Base-by-base conservation (phyloP, 2,888 invertebrate species). In the Leucozona laternaria region DNA sequence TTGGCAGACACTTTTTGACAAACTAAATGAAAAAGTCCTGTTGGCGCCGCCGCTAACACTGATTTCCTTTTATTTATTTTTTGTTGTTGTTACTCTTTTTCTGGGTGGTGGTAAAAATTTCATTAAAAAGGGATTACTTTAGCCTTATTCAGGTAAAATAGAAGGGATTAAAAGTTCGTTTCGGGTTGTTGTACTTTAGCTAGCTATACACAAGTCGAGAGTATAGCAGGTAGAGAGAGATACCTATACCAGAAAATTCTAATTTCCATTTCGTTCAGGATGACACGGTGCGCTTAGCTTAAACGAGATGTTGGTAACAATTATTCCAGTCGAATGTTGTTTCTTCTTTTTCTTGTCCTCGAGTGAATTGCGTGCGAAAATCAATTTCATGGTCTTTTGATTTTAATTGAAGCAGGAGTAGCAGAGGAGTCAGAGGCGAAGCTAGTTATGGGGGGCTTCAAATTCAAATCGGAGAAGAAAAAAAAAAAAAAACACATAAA, bases 331-430 rank as follows among this genome's bases (percentile, higher is more conserved):
- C 40, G 70, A 68, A 28, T 48, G 34, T 62, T 83, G 75, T 40
- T 28, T 37, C 20, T 66, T 25, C 20, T 70, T 43, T 40, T 62
- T 80, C 55, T 58, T 70, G 64, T 82, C 71, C 82, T 79, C 60
- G 60, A 20, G 58, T 50, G 78, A 82, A 86, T 81, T 75, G 76
- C 81, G 82, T 86, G 86, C 70, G 86, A 86, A 60, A 82, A 72
- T 86, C 82, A 86, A 86, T 86, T 86, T 86, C 82, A 86, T 78
- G 86, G 86, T 79, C 82, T 82, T 86, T 86, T 86, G 86, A 66
- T 82, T 86, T 86, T 86, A 86, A 86, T 86, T 86, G 86, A 66
- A 58, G 64, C 70, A 40, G 37, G 77, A 53, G 66, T 57, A 11
- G 43, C 20, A 10, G 55, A 5, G 28, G 28, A 28, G 31, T 6